Base-by-base conservation (phyloP, 1,140 invertebrate species). In the Aphelenchoides avenae region DNA sequence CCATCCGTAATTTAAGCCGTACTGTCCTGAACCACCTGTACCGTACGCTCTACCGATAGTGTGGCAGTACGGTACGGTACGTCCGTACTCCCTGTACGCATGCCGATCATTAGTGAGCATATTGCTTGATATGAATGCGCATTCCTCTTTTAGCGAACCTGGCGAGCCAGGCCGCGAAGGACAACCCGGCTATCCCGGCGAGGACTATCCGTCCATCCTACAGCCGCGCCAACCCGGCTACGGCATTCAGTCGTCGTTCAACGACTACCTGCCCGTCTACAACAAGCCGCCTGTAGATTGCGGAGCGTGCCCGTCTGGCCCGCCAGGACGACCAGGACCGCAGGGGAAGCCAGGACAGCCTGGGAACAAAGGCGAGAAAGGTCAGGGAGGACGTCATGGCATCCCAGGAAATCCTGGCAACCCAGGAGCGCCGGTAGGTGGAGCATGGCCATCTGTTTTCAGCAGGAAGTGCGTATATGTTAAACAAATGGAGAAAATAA, bases 161-260 rank as follows among this genome's bases (percentile, higher is more conserved):
- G 43, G 43, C 20, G 41, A 46, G 30, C 18, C 18, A n/a, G 40
- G 30, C 3, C n/a, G 52, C 13, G 30, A 46, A 7, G 51, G 51
- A n/a, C 44, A 52, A 7, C 55, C 55, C 5, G 55, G 55, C 1
- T 57, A 31, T n/a, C 13, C 27, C 27, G 55, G 55, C 5, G 57
- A 57, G 43, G 55, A 57, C 47, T 57, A 57, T 24, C 55, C 55
- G 33, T 27, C 55, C 11, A 31, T 61, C 9, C 20, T 24, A 20
- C 43, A 46, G 13, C 43, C 43, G 3, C 18, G n/a, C 29, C 43
- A 30, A n/a, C 5, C 15, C 3, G 24, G 34, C 3, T 46, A 46
- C 24, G 43, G 43, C 26, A 46, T 46, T 26, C 43, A 5, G 13
- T 46, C 43, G 3, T 18, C 15, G 15, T 46, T 46, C 15, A 18